phyloP scores from a whole-genome alignment of 2,113 vertebrate species.

The Pygoscelis antarcticus region DNA sequence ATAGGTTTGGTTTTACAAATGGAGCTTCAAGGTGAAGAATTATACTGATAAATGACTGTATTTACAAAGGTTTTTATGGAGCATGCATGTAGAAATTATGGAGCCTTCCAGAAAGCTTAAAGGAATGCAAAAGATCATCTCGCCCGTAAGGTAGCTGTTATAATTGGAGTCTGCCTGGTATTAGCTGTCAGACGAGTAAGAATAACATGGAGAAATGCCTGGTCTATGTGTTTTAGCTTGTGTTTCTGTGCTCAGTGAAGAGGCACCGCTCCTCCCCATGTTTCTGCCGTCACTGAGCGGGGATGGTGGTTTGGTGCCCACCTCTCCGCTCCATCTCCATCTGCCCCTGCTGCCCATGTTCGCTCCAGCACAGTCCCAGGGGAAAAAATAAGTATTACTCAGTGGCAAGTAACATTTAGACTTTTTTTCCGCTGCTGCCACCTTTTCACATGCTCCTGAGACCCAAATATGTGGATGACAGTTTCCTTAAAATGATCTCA shows the following conservation, averaged over 20 bases:
- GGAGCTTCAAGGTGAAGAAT: not conserved
- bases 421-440: not conserved
- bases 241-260: not conserved
- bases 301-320: not conserved
- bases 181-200: not conserved
- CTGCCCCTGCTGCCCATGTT: not conserved
- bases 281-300: accelerated
- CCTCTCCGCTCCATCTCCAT: not conserved
- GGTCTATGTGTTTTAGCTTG: not conserved
- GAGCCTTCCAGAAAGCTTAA: not conserved
- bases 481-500: not conserved
- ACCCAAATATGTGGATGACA: not conserved
- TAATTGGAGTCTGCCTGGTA: not conserved
- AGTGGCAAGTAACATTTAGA: not conserved
- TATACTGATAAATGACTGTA: not conserved
- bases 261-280: accelerated
- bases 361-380: not conserved
- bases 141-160: not conserved
- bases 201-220: not conserved
- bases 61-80: not conserved
- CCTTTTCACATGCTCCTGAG: not conserved
- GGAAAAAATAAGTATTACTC: not conserved
- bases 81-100: not conserved
- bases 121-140: not conserved
- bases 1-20: constrained; percentile 27